Evolutionary conservation across 2,797 vertebrate species (phyloP).

Genomic region (Notolabrus celidotus): DNA sequence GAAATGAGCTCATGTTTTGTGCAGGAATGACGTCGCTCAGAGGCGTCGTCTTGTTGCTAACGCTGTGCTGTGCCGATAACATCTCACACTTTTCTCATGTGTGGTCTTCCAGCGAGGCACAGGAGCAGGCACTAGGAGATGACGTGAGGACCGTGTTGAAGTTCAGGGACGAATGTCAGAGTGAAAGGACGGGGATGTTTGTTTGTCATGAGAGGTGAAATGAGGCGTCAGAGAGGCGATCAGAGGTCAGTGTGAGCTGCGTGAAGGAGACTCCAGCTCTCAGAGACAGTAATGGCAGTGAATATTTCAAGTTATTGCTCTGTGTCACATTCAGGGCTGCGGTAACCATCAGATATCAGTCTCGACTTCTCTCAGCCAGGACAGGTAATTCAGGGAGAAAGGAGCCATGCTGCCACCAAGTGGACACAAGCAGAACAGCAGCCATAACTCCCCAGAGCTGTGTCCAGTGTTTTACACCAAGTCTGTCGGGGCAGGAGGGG

Average conservation of each 20-base stretch:
- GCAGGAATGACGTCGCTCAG: neutral
- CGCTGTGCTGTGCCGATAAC: slow-evolving; percentile 14
- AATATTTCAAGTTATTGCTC: slow-evolving; percentile 46
- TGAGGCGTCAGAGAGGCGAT: slow-evolving; percentile 22
- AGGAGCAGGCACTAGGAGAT: slow-evolving; percentile 42
- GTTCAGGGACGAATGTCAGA: slow-evolving; percentile 31
- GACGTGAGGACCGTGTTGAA: slow-evolving; percentile 19
- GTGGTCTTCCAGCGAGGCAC: slow-evolving; percentile 61
- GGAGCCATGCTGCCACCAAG: slow-evolving; percentile 72
- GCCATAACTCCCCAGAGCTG: neutral
- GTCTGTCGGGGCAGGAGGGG: slow-evolving; percentile 48
- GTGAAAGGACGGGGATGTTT: slow-evolving; percentile 19
- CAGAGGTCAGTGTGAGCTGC: slow-evolving; percentile 40
- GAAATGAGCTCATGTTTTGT: neutral
- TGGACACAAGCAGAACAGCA: slow-evolving; percentile 57
- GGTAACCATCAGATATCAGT: slow-evolving; percentile 12
- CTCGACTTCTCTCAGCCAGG: slow-evolving; percentile 5
- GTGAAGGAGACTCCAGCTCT: slow-evolving; percentile 36
- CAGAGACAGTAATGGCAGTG: slow-evolving; percentile 37
- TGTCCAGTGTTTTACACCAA: slow-evolving; percentile 69
- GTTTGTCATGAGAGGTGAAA: slow-evolving; percentile 14
- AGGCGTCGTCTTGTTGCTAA: neutral
- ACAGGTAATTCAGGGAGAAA: slow-evolving; percentile 1
- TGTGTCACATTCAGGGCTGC: slow-evolving; percentile 42
- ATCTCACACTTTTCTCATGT: slow-evolving; percentile 24